phyloP scores from a whole-genome alignment of 2,113 vertebrate genomes.

The Ophthalmolycus amberensis region DNA sequence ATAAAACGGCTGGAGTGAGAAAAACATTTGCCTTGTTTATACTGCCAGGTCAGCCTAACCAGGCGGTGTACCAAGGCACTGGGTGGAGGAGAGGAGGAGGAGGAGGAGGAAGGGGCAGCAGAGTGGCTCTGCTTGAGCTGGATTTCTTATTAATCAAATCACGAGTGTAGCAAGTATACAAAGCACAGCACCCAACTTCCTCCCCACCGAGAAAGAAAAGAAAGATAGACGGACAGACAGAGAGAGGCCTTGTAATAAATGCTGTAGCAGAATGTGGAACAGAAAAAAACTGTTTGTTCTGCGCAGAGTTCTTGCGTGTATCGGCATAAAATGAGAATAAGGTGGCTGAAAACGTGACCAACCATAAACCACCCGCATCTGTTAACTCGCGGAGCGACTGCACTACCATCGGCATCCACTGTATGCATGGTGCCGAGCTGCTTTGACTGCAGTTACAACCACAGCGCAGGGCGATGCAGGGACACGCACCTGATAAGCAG shows the following conservation, averaged over 20 bases:
- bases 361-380: slow-evolving; percentile 52
- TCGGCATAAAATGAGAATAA: slow-evolving; percentile 1
- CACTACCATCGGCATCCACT: slow-evolving; percentile 13
- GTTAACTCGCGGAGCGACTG: slow-evolving; percentile 28
- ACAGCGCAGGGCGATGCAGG: slow-evolving; percentile 26
- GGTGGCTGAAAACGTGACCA: neutral
- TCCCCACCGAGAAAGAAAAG: slow-evolving; percentile 3
- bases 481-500: slow-evolving; percentile 72
- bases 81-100: slow-evolving; percentile 45
- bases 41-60: slow-evolving; percentile 68
- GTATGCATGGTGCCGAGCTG: neutral
- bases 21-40: slow-evolving; percentile 72
- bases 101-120: slow-evolving; percentile 29
- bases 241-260: neutral
- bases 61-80: slow-evolving; percentile 43
- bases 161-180: slow-evolving; percentile 51
- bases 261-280: neutral
- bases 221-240: neutral
- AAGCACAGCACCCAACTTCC: slow-evolving; percentile 45
- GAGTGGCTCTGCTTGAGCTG: slow-evolving; percentile 45
- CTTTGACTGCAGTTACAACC: slow-evolving; percentile 39
- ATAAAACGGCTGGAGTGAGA: slow-evolving; percentile 68
- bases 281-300: slow-evolving; percentile 25
- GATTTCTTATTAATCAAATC: slow-evolving; percentile 73
- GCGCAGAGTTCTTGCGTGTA: slow-evolving; percentile 2